Evolutionary conservation across 2,888 invertebrate species (phyloP).

Genomic region (Deilephila porcellus): DNA sequence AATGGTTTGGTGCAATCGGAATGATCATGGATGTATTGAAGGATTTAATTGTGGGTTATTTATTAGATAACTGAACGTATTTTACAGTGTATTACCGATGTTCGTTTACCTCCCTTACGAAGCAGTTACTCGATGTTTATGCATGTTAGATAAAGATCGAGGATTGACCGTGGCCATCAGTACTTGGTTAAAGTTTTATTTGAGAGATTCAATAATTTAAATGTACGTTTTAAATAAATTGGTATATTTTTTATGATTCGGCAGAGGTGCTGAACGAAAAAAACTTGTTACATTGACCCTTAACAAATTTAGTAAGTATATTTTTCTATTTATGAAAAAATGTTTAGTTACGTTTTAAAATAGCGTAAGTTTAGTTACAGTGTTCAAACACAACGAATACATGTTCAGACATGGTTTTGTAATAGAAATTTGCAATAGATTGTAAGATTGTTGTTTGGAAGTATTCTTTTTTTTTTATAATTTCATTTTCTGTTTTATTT

Average conservation of each 20-base stretch:
- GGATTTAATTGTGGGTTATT: slow-evolving; percentile 45
- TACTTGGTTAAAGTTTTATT: slow-evolving; percentile 38
- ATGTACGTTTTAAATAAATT: slow-evolving; percentile 42
- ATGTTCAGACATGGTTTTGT: slow-evolving; percentile 58
- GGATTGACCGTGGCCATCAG: slow-evolving; percentile 67
- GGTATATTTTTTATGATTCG: slow-evolving; percentile 48
- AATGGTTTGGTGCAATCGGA: slow-evolving; percentile 57
- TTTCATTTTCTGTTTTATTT: slow-evolving; percentile 45
- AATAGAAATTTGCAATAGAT: slow-evolving; percentile 66
- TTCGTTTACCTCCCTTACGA: slow-evolving; percentile 41
- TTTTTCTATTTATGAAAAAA: slow-evolving; percentile 38
- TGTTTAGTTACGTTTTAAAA: slow-evolving; percentile 40
- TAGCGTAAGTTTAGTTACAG: slow-evolving; percentile 55
- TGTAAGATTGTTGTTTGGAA: slow-evolving; percentile 64
- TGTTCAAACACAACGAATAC: slow-evolving; percentile 76
- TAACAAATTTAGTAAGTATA: slow-evolving; percentile 49
- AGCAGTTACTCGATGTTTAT: slow-evolving; percentile 42
- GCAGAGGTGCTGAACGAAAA: slow-evolving; percentile 60
- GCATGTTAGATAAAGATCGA: slow-evolving; percentile 40
- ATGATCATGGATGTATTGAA: slow-evolving; percentile 43
- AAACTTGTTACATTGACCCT: slow-evolving; percentile 9
- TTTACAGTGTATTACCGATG: slow-evolving; percentile 37
- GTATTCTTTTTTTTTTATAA: slow-evolving; percentile 60
- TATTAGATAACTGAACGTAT: slow-evolving; percentile 43
- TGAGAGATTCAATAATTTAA: slow-evolving; percentile 44